Base-by-base conservation (phyloP, 2,113 vertebrate genomes). In the Nymphicus hollandicus region DNA sequence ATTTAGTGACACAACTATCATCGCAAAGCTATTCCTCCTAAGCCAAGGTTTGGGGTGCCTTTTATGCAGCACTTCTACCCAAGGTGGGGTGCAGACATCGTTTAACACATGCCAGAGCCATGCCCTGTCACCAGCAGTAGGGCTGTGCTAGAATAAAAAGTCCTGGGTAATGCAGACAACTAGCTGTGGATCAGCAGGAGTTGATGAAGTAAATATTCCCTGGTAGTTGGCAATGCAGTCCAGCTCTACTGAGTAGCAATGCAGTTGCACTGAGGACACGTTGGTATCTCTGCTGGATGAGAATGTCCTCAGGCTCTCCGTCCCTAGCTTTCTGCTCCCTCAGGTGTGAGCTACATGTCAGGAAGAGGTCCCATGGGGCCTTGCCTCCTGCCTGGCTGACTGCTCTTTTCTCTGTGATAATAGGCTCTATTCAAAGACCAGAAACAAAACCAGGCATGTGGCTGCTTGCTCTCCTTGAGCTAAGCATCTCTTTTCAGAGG, bases 221-320 rank as follows among this genome's bases (percentile, higher is more conserved):
- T 53, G 12, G 11, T 33, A 73, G 13, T 7, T 39, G 27, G 8
- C 7, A 80, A 8, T 24, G 16, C 44, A 35, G 20, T 31, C 41
- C 72, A 78, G n/a, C 31, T 66, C 25, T 17, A 2, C 0, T n/a
- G 37, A 81, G 24, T 3, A 58, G 20, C 13, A 72, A 10, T 0
- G 0, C 23, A 52, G 49, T 18, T 27, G 39, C 33, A 47, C 14
- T 14, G 64, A 77, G 44, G 31, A 56, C 15, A 14, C 64, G 20
- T 28, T 53, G 68, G 14, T 11, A n/a, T 8, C 24, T 69, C 29
- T 85, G 20, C n/a, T 66, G 39, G 16, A 15, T 35, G 16, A 9
- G 7, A 60, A 23, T 1, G 0, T 22, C 10, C 66, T 10, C 68
- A 80, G 58, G 72, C 18, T 22, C 24, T 78, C 79, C 46, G 31